Evolutionary conservation across 35 echinoderm and acorn worm species (phyloP), one percentile per base, ranked within the genome.

Genomic region (Apostichopus parvimensis): DNA sequence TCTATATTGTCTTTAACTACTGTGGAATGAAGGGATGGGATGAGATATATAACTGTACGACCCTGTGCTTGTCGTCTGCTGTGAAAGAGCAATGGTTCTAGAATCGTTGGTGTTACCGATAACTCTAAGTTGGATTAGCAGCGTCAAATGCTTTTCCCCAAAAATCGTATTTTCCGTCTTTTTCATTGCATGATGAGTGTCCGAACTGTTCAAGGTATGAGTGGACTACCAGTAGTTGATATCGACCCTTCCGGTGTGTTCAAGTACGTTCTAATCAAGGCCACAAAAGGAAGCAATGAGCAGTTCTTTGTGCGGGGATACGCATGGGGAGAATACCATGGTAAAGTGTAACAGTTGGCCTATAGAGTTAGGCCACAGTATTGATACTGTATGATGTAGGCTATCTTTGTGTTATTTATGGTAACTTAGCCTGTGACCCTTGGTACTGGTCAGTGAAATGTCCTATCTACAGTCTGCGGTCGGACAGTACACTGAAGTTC

Each of bases 251-350:
- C 12, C 21, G 85, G 85, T 68, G 58, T 66, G 59, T 87, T 87
- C 85, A 87, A 87, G 59, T 87, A 87, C 52, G 85, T 87, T 15
- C 20, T 87, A 58, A 87, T 87, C 54, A 87, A 87, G 64, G 58
- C 85, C 3, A 28, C 8, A 20, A n/a, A 56, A 59, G 85, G 85
- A 12, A 87, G 22, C 54, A 52, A n/a, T 17, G 61, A 87, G 57
- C 59, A 87, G 54, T 6, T 59, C 4, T 71, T 87, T 22, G 59
- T 87, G 6, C 85, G 85, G 8, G 85, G 85, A 23, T 87, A 87
- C 11, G 18, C 85, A 9, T 87, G 85, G 85, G 85, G 85, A 18
- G 59, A 55, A 22, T 87, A 87, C 23, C 85, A 87, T 52, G 85
- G 85, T 87, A 45, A 45, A 45, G 34, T 45, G 34, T 45, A 4